Base-by-base conservation (phyloP, 1,140 invertebrate genomes). In the Nasonia vitripennis region DNA sequence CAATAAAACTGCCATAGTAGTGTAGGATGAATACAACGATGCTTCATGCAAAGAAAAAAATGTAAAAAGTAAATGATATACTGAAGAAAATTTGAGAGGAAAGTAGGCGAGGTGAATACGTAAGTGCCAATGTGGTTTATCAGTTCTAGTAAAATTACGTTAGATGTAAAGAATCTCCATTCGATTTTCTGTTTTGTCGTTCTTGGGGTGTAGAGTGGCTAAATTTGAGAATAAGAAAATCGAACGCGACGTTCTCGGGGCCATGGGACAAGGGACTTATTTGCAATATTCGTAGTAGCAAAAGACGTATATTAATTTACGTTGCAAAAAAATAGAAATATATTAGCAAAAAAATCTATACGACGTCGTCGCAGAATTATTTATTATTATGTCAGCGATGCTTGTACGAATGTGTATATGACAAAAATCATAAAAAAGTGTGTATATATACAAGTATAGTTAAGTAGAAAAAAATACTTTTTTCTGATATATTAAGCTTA, bases 151-250 rank as follows among this genome's bases (percentile, higher is more conserved):
- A 37, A 12, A 48, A 68, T 48, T 77, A 48, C 17, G 9, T 34
- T 71, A 71, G 12, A 34, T 11, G 9, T 84, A 78, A 14, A 20
- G 82, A 84, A 85, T 80, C 78, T 85, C 83, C 83, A 37, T 85
- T 85, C 45, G 83, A 85, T 85, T 75, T 85, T 80, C 68, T 51
- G 31, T 7, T 62, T 62, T 62, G 3, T 62, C 6, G 55, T 62
- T 62, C 55, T 62, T n/a, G 17, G n/a, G 20, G 0, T 62, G 55
- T 14, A 51, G 7, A n/a, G 27, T 27, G 0, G 27, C 27, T 1
- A 84, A 23, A n/a, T 34, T 78, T 48, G 20, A 73, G n/a, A 73
- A 6, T 51, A 23, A 80, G 84, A 81, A 81, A 85, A 85, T 85
- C 71, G 55, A 77, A 85, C 37, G 78, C 11, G 73, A 85, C 12